phyloP scores from a whole-genome alignment of 2,888 invertebrate genomes.

The Argynnis bischoffii region DNA sequence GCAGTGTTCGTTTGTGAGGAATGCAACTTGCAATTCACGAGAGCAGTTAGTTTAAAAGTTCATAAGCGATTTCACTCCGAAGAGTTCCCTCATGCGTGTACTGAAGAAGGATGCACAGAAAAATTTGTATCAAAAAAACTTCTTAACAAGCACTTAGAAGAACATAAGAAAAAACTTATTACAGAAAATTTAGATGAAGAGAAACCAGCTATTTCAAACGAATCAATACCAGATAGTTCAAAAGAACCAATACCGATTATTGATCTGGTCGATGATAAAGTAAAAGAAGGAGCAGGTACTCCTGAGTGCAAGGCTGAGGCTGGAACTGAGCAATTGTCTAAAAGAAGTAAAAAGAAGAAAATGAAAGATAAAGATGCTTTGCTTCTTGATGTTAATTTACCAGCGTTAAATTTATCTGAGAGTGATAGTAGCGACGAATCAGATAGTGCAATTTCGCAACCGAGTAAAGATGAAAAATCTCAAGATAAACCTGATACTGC shows the following conservation, averaged over 20 bases:
- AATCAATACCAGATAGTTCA: constrained; percentile 53
- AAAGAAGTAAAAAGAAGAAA: constrained; percentile 76
- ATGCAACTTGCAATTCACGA: constrained; percentile 88
- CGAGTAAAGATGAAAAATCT: constrained; percentile 51
- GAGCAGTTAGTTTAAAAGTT: constrained; percentile 90
- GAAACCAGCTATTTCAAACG: constrained; percentile 51
- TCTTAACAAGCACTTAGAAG: constrained; percentile 86
- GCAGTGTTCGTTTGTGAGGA: constrained; percentile 90
- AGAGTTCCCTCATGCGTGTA: constrained; percentile 88
- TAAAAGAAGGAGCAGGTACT: constrained; percentile 60
- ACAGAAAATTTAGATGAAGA: constrained; percentile 58
- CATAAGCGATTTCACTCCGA: constrained; percentile 90
- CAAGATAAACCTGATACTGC: constrained; percentile 43
- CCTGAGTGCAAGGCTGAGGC: constrained; percentile 61
- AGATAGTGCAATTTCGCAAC: constrained; percentile 59
- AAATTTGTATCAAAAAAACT: constrained; percentile 92
- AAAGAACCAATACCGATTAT: constrained; percentile 64
- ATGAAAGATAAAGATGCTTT: constrained; percentile 74
- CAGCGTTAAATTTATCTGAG: constrained; percentile 91
- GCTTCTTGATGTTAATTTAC: constrained; percentile 84
- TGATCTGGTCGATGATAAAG: constrained; percentile 67
- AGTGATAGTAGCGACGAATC: constrained; percentile 90
- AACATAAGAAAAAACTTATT: constrained; percentile 77
- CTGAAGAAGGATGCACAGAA: constrained; percentile 86
- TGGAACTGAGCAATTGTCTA: constrained; percentile 59